phyloP scores from a whole-genome alignment of 2,113 vertebrate species.

The Acanthisitta chloris region DNA sequence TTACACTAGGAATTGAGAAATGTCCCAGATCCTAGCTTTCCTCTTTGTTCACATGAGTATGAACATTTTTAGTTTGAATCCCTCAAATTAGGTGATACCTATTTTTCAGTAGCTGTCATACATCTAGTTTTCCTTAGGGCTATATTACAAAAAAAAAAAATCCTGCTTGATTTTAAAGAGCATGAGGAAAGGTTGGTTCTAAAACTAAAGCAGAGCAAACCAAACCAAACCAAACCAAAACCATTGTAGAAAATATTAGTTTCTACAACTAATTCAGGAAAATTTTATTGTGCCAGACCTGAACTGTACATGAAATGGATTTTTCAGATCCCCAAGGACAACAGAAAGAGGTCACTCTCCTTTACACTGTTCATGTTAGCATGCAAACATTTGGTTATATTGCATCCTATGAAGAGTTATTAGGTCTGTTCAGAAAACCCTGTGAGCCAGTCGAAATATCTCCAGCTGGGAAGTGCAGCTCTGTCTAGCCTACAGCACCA shows the following conservation, averaged over 20 bases:
- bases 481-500: slow-evolving; percentile 36
- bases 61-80: not conserved
- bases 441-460: slow-evolving; percentile 7
- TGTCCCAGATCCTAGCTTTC: not conserved
- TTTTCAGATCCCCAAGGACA: not conserved
- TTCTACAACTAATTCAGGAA: not conserved
- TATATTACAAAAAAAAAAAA: not conserved
- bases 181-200: not conserved
- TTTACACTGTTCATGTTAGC: not conserved
- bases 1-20: not conserved
- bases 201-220: not conserved
- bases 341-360: not conserved
- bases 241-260: not conserved
- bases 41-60: not conserved
- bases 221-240: not conserved
- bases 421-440: slow-evolving; percentile 24
- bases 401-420: not conserved
- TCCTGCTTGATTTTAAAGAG: not conserved
- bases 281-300: not conserved
- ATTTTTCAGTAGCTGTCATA: not conserved
- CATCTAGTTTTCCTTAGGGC: not conserved
- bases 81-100: not conserved
- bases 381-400: slow-evolving; percentile 1
- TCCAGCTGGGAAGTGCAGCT: slow-evolving; percentile 41
- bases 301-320: not conserved